phyloP scores from a whole-genome alignment of 2,888 invertebrate genomes.

The Lottia scabra region DNA sequence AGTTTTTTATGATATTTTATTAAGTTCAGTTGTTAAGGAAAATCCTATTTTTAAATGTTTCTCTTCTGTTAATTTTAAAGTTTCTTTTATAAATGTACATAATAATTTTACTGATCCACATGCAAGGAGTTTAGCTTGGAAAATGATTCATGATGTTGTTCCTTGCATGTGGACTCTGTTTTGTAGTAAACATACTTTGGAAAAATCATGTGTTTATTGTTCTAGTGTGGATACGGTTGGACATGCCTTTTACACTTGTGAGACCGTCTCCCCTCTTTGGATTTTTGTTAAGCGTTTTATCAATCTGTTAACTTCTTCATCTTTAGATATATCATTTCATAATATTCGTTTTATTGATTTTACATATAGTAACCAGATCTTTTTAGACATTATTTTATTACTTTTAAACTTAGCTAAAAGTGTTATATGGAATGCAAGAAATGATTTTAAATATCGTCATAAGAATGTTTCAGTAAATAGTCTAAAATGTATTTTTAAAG shows the following conservation, averaged over 20 bases:
- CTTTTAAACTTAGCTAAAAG: neutral
- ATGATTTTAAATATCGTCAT: neutral
- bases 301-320: neutral
- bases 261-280: neutral
- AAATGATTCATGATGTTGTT: neutral
- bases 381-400: neutral
- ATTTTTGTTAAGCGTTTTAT: neutral
- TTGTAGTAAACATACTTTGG: neutral
- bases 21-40: no score
- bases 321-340: neutral
- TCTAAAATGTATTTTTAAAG: no score
- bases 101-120: neutral
- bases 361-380: neutral
- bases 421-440: neutral
- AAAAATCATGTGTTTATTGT: neutral
- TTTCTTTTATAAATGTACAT: no score
- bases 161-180: neutral
- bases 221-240: neutral
- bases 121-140: neutral
- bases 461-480: no score
- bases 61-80: no score
- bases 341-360: neutral
- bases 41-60: no score
- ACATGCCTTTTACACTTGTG: neutral
- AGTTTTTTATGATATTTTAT: no score